Evolutionary conservation across 2,113 vertebrate genomes (phyloP), one percentile per base, ranked within the genome.

Genomic region (Sylvicapra grimmia): DNA sequence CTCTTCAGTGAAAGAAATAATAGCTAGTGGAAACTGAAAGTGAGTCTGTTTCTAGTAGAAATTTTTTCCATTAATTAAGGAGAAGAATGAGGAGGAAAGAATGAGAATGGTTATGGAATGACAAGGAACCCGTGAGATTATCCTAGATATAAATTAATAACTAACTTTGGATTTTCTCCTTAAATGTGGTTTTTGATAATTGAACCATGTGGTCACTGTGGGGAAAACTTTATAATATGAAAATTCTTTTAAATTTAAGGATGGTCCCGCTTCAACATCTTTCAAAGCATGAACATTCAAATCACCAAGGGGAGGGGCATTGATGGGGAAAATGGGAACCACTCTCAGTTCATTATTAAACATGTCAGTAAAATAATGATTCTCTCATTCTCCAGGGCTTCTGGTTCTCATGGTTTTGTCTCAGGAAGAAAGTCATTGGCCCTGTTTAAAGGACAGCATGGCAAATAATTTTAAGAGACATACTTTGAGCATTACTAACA

Each of bases 401-500:
- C 65, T 79, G 44, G 49, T 79, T 97, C 86, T 87, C 87, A 90
- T 75, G 59, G 27, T 65, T 84, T 83, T 79, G 36, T 96, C 90
- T 97, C 36, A 61, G 90, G 95, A 97, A 82, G 58, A 77, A 93
- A 94, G 80, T 86, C 88, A 75, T 65, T 85, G 79, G 86, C 87
- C 68, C 44, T 84, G 54, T 96, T 96, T 83, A 68, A 93, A 93
- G 40, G 61, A 77, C 47, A 96, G 86, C 59, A 89, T 92, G 97
- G 96, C 93, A 96, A 97, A 77, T 56, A 87, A 82, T 83, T 87
- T 86, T 89, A 85, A 85, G 77, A 93, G 85, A 54, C 90, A 83
- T 96, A 54, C 93, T 97, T 97, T 83, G 27, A 89, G 19, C 93
- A 96, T 97, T 95, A 94, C 91, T 92, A 89, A 90, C 83, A 86